Percentiles rank a stretch among this genome's conserved stretches.
Conservation (phyloP, 2,113 vertebrate species). For the Bombycilla garrulus region DNA sequence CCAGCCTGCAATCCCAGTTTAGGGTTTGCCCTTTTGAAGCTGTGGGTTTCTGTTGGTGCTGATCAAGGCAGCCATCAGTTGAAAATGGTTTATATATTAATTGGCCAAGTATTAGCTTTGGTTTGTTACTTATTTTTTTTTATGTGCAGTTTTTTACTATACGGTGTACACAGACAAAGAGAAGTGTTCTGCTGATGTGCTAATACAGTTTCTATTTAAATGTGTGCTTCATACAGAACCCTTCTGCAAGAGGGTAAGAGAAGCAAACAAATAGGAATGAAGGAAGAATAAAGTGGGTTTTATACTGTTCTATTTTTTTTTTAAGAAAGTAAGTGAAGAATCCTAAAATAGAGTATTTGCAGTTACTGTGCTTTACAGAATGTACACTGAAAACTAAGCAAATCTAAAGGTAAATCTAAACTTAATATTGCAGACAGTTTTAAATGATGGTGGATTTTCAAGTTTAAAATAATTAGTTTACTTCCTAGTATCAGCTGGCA, state of each 20-base stretch:
- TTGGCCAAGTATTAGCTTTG: neutral
- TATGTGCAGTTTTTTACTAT: neutral
- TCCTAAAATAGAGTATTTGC: neutral
- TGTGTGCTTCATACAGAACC: neutral
- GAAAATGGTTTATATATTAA: neutral
- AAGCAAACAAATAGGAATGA: neutral
- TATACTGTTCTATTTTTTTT: neutral
- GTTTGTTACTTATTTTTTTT: neutral
- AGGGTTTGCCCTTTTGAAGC: neutral
- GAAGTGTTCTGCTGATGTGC: neutral
- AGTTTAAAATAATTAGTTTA: neutral
- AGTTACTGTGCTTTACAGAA: neutral
- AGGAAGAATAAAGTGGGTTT: neutral
- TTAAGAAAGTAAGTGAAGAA: neutral
- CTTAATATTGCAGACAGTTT: neutral
- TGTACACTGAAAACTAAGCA: neutral
- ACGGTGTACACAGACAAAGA: neutral
- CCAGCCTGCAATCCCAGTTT: neutral
- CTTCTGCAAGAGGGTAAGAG: neutral
- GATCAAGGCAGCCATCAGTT: neutral
- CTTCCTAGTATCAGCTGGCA: neutral
- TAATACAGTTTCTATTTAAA: neutral
- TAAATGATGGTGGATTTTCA: neutral
- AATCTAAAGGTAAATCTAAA: neutral
- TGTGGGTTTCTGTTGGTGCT: neutral